Conservation (phyloP, 1,140 invertebrate species). For the Megathymus violae region DNA sequence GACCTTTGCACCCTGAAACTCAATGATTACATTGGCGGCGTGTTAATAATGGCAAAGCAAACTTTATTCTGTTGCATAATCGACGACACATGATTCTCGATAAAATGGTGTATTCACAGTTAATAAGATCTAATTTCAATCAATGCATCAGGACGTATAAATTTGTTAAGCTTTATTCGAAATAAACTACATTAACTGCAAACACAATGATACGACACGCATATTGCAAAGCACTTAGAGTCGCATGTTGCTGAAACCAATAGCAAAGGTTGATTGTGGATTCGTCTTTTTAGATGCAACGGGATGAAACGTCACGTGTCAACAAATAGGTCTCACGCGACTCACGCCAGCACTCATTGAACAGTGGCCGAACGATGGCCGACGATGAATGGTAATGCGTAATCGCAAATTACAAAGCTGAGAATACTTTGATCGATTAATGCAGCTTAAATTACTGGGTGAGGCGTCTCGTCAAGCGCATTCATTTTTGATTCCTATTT, state of each 20-base stretch:
- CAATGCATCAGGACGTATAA: background rate
- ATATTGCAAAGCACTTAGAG: background rate
- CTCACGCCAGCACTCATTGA: too few species aligned
- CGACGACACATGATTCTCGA: conserved; percentile 1
- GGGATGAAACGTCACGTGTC: conserved; percentile 56
- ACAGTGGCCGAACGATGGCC: too few species aligned
- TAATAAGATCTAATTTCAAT: conserved; percentile 21
- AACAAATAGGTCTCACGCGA: conserved; percentile 58
- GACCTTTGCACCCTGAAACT: background rate
- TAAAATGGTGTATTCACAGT: conserved; percentile 3
- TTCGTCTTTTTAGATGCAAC: conserved; percentile 37
- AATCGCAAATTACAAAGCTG: too few species aligned
- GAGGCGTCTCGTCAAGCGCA: conserved; percentile 11
- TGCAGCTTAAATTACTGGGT: conserved; percentile 17
- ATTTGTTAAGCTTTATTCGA: conserved; percentile 15
- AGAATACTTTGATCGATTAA: conserved; percentile 31
- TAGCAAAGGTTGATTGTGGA: background rate
- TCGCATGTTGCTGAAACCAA: background rate
- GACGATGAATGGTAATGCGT: too few species aligned
- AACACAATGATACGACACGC: background rate
- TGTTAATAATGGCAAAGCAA: conserved; percentile 37
- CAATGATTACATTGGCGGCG: conserved; percentile 39
- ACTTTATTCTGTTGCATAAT: conserved; percentile 42
- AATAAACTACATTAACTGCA: too few species aligned
- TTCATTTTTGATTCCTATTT: background rate